These are phyloP conservation scores for Eremobia ochroleuca DNA, from an alignment of 2,888 invertebrate genomes.

Conservation along the genomic window DNA sequence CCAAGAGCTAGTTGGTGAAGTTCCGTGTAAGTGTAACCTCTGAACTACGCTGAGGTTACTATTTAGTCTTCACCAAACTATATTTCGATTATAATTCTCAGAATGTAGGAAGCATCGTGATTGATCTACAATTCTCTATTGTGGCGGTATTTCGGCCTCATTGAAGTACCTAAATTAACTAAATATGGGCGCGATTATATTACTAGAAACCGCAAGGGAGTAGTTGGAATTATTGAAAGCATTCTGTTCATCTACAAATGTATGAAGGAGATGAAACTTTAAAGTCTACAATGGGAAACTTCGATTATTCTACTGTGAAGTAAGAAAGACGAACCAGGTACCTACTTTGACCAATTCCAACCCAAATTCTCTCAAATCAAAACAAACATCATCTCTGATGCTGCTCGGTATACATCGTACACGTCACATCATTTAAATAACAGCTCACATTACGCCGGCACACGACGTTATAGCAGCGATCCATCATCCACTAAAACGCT, in stretches of 20 bases:
- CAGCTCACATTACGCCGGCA: conserved; percentile 52
- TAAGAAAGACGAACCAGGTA: not conserved
- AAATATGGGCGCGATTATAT: not conserved
- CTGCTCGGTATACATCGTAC: conserved; percentile 4
- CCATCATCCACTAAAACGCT: conserved; percentile 68
- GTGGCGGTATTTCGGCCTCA: conserved; percentile 8
- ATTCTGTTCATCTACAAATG: not conserved
- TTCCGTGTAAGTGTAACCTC: not conserved
- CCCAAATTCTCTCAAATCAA: not conserved
- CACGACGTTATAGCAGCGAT: conserved; percentile 54
- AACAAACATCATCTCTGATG: not conserved
- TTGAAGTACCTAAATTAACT: conserved; percentile 19
- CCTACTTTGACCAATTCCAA: not conserved
- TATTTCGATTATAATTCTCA: conserved; percentile 18
- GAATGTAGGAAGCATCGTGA: conserved; percentile 3
- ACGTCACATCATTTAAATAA: conserved; percentile 46
- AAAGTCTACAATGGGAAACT: not conserved
- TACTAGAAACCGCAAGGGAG: not conserved
- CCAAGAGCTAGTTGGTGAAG: not conserved
- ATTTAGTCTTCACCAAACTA: not conserved
- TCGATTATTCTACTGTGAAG: not conserved
- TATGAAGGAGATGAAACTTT: not conserved
- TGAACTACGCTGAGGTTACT: not conserved
- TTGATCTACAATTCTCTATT: conserved; percentile 26
- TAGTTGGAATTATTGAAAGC: not conserved